Percentiles rank a stretch among this genome's conserved stretches.
Conservation (phyloP, 2,888 invertebrate species). For the Drosophila antonietae region DNA sequence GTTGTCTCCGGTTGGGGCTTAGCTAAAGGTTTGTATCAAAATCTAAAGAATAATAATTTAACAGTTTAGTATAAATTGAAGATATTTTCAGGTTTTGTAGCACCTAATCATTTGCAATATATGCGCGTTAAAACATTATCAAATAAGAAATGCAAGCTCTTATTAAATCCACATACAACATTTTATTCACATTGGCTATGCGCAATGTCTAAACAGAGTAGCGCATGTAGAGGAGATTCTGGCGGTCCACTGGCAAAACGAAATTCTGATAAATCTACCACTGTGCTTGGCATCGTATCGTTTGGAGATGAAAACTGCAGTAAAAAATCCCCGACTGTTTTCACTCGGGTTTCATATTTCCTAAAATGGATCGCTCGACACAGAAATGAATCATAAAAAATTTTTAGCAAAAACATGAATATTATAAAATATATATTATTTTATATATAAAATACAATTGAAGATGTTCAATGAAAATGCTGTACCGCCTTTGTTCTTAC, state of each 20-base stretch:
- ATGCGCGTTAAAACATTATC: neutral
- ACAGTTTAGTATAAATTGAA: neutral
- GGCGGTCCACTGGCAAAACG: constrained; percentile 23
- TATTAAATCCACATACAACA: neutral
- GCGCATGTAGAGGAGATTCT: neutral
- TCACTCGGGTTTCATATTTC: neutral
- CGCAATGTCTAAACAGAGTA: neutral
- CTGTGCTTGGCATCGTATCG: constrained; percentile 19
- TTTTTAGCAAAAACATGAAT: too few relatives aligned
- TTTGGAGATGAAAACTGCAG: neutral
- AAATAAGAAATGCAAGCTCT: neutral
- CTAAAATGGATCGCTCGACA: neutral
- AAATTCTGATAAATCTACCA: neutral
- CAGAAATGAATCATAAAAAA: neutral
- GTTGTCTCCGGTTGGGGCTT: constrained; percentile 1
- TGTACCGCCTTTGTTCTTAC: too few relatives aligned
- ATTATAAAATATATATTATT: too few relatives aligned
- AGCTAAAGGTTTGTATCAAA: neutral
- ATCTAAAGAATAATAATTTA: too few relatives aligned
- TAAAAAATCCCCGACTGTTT: neutral
- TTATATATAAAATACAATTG: too few relatives aligned
- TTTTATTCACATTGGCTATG: neutral
- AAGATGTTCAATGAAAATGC: too few relatives aligned
- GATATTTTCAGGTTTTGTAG: neutral
- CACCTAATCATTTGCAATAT: neutral